These are phyloP conservation scores for Plecotus auritus DNA, from an alignment of 2,113 vertebrate genomes.

Conservation along the genomic window DNA sequence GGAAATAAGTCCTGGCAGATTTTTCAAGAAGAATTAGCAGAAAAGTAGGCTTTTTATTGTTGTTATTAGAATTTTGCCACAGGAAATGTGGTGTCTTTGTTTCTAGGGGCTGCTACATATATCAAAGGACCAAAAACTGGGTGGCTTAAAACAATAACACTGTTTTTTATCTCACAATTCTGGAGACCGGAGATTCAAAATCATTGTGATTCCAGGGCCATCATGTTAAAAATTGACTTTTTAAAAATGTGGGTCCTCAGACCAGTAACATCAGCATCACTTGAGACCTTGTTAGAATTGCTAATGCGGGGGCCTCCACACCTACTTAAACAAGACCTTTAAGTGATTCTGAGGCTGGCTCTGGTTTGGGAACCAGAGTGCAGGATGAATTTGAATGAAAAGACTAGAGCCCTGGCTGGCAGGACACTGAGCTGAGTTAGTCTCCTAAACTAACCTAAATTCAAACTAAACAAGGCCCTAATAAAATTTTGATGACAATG, in stretches of 20 bases:
- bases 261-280: background rate
- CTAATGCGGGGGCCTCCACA: background rate
- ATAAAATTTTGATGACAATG: background rate
- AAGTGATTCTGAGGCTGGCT: background rate
- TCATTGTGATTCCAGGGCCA: background rate
- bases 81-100: background rate
- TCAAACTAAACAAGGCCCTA: background rate
- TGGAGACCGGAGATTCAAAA: background rate
- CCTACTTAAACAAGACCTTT: background rate
- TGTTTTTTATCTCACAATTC: background rate
- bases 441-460: background rate
- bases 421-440: background rate
- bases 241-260: background rate
- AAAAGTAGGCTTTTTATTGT: background rate
- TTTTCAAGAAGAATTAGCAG: constrained; percentile 20
- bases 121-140: background rate
- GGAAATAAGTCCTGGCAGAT: background rate
- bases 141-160: background rate
- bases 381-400: background rate
- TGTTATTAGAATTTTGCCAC: background rate
- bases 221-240: background rate
- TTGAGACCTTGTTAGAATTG: background rate
- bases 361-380: background rate
- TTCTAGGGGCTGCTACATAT: background rate
- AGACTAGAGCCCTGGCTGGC: background rate